Evolutionary conservation across 2,113 vertebrate genomes (phyloP).

Genomic region (human (Homo sapiens)): GRCh38 chr17:13815001-13815500

Average conservation of each 20-base stretch:
- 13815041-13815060: neutral
- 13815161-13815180: neutral
- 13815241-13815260: neutral
- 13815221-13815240: neutral
- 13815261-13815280: too few species aligned
- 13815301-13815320: neutral
- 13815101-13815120: neutral
- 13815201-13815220: neutral
- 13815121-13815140: too few species aligned
- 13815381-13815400: neutral
- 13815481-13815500: too few species aligned
- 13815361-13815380: neutral
- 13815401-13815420: neutral
- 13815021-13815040: neutral
- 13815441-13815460: neutral
- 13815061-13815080: neutral
- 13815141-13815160: neutral
- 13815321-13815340: neutral
- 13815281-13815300: neutral
- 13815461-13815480: too few species aligned
- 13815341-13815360: neutral
- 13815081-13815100: neutral
- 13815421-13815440: neutral
- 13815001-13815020: neutral
- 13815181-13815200: neutral